Evolutionary conservation across 2,113 vertebrate genomes (phyloP).

Genomic region (Scomber colias): DNA sequence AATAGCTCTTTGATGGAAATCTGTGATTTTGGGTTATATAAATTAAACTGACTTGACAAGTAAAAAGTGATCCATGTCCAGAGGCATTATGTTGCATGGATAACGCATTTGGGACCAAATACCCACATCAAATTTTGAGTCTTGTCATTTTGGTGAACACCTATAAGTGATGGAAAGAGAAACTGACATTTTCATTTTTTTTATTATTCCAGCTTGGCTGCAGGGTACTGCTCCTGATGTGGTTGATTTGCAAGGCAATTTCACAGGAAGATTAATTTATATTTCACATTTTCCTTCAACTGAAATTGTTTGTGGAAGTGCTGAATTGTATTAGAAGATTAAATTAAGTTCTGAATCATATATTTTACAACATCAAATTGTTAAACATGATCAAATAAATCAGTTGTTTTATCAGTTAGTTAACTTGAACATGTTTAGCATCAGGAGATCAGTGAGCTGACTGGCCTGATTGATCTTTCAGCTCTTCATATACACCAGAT

Average conservation of each 20-base stretch:
- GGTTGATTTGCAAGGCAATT: too few species aligned
- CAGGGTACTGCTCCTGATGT: not conserved
- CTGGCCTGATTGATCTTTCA: conserved; percentile 31
- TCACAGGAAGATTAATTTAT: not conserved
- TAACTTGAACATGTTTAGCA: conserved; percentile 15
- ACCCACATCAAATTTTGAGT: not conserved
- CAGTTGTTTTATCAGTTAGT: not conserved
- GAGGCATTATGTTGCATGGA: not conserved
- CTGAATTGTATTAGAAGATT: not conserved
- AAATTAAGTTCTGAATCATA: too few species aligned
- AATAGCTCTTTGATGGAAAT: not conserved
- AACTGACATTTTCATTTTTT: not conserved
- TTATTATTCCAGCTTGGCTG: not conserved
- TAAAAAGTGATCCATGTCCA: not conserved
- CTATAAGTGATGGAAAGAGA: not conserved
- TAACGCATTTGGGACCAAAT: not conserved
- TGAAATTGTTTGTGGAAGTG: not conserved
- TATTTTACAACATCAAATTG: not conserved
- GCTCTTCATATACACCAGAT: conserved; percentile 25
- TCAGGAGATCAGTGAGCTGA: conserved; percentile 3
- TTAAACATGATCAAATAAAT: not conserved
- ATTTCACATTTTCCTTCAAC: too few species aligned
- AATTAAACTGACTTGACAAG: not conserved
- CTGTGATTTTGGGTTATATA: not conserved
- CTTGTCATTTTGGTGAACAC: not conserved